Percentiles rank a stretch among this genome's conserved stretches.
Evolutionary conservation across 2,888 invertebrate genomes (phyloP).

Genomic region (Toxonevra muliebris): DNA sequence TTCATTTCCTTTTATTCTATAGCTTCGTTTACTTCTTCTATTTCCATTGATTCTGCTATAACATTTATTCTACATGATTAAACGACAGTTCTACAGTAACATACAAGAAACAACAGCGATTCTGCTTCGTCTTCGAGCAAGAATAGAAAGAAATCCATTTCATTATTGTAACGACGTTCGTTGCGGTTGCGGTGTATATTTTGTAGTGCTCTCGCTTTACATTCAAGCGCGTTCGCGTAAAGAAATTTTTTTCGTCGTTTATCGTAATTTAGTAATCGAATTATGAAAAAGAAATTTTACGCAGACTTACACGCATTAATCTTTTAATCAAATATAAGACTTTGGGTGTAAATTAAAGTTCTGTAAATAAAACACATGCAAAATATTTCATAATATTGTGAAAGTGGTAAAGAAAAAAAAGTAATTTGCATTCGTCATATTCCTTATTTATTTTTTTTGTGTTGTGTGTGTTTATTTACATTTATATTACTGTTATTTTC

Average conservation of each 20-base stretch:
- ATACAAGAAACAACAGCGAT: slow-evolving; percentile 8
- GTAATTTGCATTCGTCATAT: slow-evolving; percentile 11
- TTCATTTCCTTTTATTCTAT: not conserved
- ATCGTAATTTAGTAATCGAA: not conserved
- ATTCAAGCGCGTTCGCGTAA: not conserved
- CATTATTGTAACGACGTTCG: slow-evolving; percentile 49
- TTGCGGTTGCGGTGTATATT: slow-evolving; percentile 38
- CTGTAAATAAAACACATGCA: slow-evolving; percentile 46
- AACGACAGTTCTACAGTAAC: too few species aligned
- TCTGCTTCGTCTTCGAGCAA: slow-evolving; percentile 32
- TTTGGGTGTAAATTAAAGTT: not conserved
- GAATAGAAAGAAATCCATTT: slow-evolving; percentile 45
- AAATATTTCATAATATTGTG: slow-evolving; percentile 37
- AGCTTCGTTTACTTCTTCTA: slow-evolving; percentile 6
- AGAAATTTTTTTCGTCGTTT: slow-evolving; percentile 35
- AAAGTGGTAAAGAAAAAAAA: slow-evolving; percentile 27
- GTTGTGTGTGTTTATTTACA: not conserved
- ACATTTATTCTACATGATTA: too few species aligned
- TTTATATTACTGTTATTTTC: too few species aligned
- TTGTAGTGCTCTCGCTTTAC: too few species aligned
- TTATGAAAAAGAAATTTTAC: not conserved
- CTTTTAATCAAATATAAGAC: not conserved
- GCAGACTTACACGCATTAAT: too few species aligned
- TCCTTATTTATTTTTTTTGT: slow-evolving; percentile 15
- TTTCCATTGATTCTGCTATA: not conserved